Conservation (phyloP, 2,113 vertebrate genomes). For the Pungitius pungitius region DNA sequence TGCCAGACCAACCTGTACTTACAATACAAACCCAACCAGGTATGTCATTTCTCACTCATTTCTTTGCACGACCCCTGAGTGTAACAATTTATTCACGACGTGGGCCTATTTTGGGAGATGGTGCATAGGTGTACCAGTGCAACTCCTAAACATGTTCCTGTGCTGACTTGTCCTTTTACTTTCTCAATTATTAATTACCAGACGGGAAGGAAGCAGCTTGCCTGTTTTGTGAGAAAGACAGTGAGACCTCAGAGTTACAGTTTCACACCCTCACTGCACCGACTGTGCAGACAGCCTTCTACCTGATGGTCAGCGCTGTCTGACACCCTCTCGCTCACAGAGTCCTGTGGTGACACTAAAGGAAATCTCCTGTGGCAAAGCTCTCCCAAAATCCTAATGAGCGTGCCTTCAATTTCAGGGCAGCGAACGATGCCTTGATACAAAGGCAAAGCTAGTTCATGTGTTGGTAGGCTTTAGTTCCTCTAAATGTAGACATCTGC, state of each 20-base stretch:
- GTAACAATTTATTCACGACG: not conserved
- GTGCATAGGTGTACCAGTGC: not conserved
- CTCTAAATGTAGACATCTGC: conserved; percentile 10
- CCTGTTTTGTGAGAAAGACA: not conserved
- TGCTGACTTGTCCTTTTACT: not conserved
- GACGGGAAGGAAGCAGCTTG: conserved; percentile 1
- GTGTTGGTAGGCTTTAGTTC: not conserved
- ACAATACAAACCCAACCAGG: conserved; percentile 8
- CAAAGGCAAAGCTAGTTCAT: conserved; percentile 17
- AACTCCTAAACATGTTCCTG: not conserved
- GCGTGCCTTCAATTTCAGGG: conserved; percentile 7
- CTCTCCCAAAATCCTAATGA: conserved; percentile 12
- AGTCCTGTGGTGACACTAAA: conserved; percentile 38
- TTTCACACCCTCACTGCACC: not conserved
- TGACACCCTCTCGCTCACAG: conserved; percentile 1
- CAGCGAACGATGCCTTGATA: conserved; percentile 24
- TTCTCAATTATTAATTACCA: conserved; percentile 17
- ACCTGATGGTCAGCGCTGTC: conserved; percentile 10
- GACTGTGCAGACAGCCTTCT: conserved; percentile 10
- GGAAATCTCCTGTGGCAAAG: conserved; percentile 24
- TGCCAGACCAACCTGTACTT: conserved; percentile 18
- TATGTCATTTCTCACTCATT: conserved; percentile 1
- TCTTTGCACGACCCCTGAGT: not conserved
- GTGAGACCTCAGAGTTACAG: not conserved
- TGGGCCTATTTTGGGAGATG: conserved; percentile 8